These are phyloP conservation scores for Horisme vitalbata DNA, from an alignment of 2,888 invertebrate species.

Conservation along the genomic window DNA sequence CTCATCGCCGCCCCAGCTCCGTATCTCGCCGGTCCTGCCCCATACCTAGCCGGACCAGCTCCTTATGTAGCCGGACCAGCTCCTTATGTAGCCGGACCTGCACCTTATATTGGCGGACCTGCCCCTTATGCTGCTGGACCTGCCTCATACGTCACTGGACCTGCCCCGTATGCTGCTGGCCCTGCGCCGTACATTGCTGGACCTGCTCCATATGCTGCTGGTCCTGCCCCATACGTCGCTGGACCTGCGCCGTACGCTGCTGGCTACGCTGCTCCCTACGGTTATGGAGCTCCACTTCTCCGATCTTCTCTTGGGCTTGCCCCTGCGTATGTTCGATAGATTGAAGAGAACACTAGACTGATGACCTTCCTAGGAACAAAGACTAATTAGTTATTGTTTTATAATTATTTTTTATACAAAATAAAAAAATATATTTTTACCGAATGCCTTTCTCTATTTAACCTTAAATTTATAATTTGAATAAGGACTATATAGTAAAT, in stretches of 20 bases:
- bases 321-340: conserved; percentile 76
- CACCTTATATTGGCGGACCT: conserved; percentile 44
- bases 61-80: conserved; percentile 41
- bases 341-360: conserved; percentile 61
- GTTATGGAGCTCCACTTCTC: conserved; percentile 49
- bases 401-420: conserved; percentile 40
- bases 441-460: conserved; percentile 3
- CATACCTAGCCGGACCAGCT: conserved; percentile 35
- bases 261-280: conserved; percentile 39
- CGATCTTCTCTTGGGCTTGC: conserved; percentile 58
- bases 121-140: conserved; percentile 38
- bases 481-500: too few species aligned
- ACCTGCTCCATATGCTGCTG: conserved; percentile 39
- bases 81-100: conserved; percentile 35
- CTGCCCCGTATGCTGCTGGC: conserved; percentile 38
- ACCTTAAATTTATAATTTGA: not conserved
- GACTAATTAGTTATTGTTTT: conserved; percentile 38
- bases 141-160: conserved; percentile 37
- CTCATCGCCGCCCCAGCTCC: conserved; percentile 60
- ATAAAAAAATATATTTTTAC: conserved; percentile 28
- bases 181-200: conserved; percentile 33
- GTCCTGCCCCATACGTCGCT: conserved; percentile 39
- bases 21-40: conserved; percentile 35
- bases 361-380: conserved; percentile 64
- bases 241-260: conserved; percentile 20